phyloP scores from a whole-genome alignment of 2,113 vertebrate species.

The Scortum barcoo region DNA sequence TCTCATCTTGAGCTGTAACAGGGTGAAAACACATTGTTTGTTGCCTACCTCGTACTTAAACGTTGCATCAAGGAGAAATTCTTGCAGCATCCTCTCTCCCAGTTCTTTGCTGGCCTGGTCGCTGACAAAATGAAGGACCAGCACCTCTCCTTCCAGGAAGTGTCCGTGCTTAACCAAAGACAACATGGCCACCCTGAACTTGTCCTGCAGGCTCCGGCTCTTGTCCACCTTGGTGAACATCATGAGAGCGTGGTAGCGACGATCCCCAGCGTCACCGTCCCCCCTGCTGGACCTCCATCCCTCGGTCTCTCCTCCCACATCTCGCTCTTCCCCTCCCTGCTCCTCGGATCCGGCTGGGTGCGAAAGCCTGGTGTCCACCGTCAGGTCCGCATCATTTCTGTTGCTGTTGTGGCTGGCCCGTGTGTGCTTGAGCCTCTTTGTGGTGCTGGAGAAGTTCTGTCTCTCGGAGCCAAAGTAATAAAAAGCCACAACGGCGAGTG shows the following conservation, averaged over 20 bases:
- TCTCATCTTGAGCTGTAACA: too few species aligned
- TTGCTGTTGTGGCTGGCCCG: constrained; percentile 82
- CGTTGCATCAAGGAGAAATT: constrained; percentile 86
- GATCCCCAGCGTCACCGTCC: constrained; percentile 1
- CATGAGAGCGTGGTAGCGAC: constrained; percentile 89
- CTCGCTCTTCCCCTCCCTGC: constrained; percentile 28
- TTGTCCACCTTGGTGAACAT: constrained; percentile 96
- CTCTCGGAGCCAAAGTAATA: constrained; percentile 93
- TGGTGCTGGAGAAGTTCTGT: constrained; percentile 94
- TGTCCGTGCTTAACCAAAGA: constrained; percentile 82
- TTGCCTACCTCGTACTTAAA: constrained; percentile 90
- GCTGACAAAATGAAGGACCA: constrained; percentile 85
- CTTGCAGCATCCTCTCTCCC: constrained; percentile 87
- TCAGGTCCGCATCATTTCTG: constrained; percentile 82
- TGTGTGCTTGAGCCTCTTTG: constrained; percentile 89
- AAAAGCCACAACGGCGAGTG: constrained; percentile 91
- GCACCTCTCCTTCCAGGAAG: constrained; percentile 82
- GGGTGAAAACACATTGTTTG: not conserved
- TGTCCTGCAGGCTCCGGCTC: constrained; percentile 86
- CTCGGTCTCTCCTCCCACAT: not conserved
- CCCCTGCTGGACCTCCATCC: not conserved
- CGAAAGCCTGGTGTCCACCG: constrained; percentile 68
- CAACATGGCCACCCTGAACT: constrained; percentile 85
- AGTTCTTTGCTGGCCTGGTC: constrained; percentile 88
- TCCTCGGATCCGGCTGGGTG: constrained; percentile 47